A percentile compares a stretch with the other conserved stretches of the same genome.
Evolutionary conservation across 2,888 invertebrate species (phyloP).

Genomic region (Pachydiplax longipennis): DNA sequence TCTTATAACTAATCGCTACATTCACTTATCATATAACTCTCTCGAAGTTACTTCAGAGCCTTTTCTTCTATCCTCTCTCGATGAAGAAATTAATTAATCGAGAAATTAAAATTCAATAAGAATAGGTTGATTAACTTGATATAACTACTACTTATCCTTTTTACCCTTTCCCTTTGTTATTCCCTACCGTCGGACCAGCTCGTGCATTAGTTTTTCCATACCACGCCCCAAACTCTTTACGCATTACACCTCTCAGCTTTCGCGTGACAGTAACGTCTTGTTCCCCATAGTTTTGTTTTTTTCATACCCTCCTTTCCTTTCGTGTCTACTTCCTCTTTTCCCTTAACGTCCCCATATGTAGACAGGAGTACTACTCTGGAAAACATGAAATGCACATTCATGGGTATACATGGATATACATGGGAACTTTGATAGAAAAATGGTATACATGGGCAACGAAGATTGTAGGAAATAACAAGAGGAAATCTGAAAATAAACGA

Average conservation of each 20-base stretch:
- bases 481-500: too few relatives aligned
- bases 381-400: too few relatives aligned
- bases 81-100: neutral
- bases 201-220: neutral
- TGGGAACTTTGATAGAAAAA: too few relatives aligned
- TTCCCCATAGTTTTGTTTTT: constrained; percentile 8
- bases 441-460: too few relatives aligned
- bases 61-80: neutral
- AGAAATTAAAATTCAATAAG: neutral
- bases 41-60: neutral
- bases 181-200: neutral
- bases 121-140: neutral
- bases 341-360: neutral
- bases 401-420: too few relatives aligned
- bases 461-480: too few relatives aligned
- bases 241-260: constrained; percentile 26
- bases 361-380: neutral
- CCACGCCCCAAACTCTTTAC: constrained; percentile 33
- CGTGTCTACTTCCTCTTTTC: neutral
- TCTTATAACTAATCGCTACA: too few relatives aligned
- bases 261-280: constrained; percentile 41
- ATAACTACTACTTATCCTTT: neutral
- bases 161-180: neutral
- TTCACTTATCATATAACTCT: neutral
- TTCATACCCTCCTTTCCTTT: neutral